Base-by-base conservation (phyloP, 2,888 invertebrate genomes). In the Agrotis exclamationis region DNA sequence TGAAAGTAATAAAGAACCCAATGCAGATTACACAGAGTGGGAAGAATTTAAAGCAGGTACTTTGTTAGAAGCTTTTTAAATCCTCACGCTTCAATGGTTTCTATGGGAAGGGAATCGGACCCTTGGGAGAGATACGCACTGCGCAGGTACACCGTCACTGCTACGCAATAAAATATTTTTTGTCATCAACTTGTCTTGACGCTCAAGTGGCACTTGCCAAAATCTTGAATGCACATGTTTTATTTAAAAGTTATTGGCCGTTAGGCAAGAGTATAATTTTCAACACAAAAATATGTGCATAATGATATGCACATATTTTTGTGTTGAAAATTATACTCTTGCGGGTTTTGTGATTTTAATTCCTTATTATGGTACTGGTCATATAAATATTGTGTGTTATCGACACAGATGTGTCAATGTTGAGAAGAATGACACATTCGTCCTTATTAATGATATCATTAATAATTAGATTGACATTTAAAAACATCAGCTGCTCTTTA, bases 21-120 rank as follows among this genome's bases (percentile, higher is more conserved):
- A 81, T 82, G 85, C 72, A 83, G 76, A 85, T 82, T 85, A 81
- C 74, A 81, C 75, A 70, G 70, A 88, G 87, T 87, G 86, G 86
- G 79, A 87, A 88, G 88, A 89, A 91, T 92, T 87, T 33, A 88
- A 88, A 92, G 88, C 92, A 90, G 89, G 90, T 92, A 92, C 91
- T 92, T 39, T 89, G 85, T 86, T 85, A 86, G 86, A 76, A 88
- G 85, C 86, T 91, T 91, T 92, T 88, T 86, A 90, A 92, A 93
- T 92, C 89, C 82, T 89, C 87, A 92, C 90, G 91, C 89, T 91
- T 93, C 86, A 94, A 93, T 92, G 90, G 89, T 91, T 92, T 92
- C 87, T 90, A 88, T 89, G 85, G 87, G 87, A 85, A 85, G 87
- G 90, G 88, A 91, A 90, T 89, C 87, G 89, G 88, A 86, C 88